Evolutionary conservation across 1,140 invertebrate genomes (phyloP), one percentile per base, ranked within the genome.

Genomic region (Rhopalosiphum padi): DNA sequence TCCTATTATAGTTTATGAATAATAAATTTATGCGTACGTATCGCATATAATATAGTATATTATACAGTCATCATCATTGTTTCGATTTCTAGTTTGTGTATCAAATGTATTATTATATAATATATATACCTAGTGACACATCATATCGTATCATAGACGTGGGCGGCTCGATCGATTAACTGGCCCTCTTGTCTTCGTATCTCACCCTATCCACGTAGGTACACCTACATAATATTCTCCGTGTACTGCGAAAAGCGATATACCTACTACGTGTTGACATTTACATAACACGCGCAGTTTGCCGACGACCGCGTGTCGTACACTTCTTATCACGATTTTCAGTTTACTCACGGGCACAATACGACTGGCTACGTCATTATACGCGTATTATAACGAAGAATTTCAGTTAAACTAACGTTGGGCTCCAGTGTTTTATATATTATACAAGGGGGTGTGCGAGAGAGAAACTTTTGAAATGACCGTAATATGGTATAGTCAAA

Each of bases 401-500:
- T 77, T n/a, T 35, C 15, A n/a, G 15, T n/a, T n/a, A 77, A 77
- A n/a, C 60, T n/a, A 77, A 77, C 60, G 60, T 77, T 77, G 3
- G 30, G 30, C 60, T 68, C 60, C 60, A 77, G 60, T n/a, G 60
- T 68, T 30, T 77, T 77, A 25, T 30, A 68, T 41, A 37, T 37
- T n/a, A 2, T 18, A 77, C 60, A 35, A n/a, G n/a, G n/a, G 30
- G 30, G 60, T n/a, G 60, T n/a, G n/a, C 11, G 15, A 51, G 48
- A 68, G 3, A 68, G 60, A 68, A n/a, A 68, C 60, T 68, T 51
- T 68, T 15, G 11, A 68, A 68, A 68, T 68, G 60, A 68, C 60
- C 60, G 60, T 68, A 68, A 68, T 68, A 68, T 77, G n/a, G 60
- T 77, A 77, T 77, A 77, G n/a, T n/a, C 60, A 77, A 77, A 77